Evolutionary conservation across 1,140 invertebrate genomes (phyloP).

Genomic region (Araneus ventricosus): DNA sequence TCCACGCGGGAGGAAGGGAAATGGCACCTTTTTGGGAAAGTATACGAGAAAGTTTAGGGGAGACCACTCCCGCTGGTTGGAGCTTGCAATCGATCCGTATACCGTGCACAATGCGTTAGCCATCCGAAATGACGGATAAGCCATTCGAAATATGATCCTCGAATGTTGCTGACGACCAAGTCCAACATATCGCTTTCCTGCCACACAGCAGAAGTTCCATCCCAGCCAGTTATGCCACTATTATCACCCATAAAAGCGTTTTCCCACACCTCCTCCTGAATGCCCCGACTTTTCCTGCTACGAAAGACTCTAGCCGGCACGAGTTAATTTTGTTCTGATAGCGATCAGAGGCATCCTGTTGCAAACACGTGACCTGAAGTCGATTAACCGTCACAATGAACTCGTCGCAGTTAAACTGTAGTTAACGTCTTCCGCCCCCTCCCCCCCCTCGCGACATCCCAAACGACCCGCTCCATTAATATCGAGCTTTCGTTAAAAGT

Average conservation of each 20-base stretch:
- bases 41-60: no score
- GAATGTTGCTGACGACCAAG: no score
- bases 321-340: slow-evolving; percentile 23
- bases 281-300: not conserved
- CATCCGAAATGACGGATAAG: no score
- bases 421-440: not conserved
- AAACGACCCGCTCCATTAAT: slow-evolving; percentile 1
- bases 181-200: no score
- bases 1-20: no score
- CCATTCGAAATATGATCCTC: no score
- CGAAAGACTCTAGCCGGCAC: not conserved
- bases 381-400: slow-evolving; percentile 44
- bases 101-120: no score
- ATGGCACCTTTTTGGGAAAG: no score
- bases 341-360: slow-evolving; percentile 15
- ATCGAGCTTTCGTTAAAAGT: slow-evolving; percentile 33
- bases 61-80: no score
- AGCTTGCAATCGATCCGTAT: no score
- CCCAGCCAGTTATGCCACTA: no score
- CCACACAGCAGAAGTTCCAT: no score
- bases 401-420: slow-evolving; percentile 37
- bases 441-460: not conserved
- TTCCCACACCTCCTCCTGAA: not conserved
- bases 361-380: slow-evolving; percentile 16
- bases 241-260: not conserved